phyloP scores from a whole-genome alignment of 2,888 invertebrate species.

The Barypeithes pellucidus region DNA sequence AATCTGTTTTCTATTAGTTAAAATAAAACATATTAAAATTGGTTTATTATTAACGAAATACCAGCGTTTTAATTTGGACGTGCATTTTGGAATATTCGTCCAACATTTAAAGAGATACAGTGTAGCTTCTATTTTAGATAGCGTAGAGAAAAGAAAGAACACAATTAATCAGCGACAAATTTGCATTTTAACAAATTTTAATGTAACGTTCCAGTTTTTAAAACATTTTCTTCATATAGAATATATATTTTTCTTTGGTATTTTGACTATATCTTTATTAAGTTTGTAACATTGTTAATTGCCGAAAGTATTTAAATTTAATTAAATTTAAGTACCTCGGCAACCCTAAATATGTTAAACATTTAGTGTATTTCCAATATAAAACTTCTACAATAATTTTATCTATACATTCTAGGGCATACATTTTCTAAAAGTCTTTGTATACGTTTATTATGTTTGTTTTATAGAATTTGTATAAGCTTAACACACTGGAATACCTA shows the following conservation, averaged over 20 bases:
- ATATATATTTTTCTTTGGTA: constrained; percentile 48
- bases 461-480: constrained; percentile 45
- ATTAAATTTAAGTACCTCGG: constrained; percentile 3
- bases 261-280: constrained; percentile 37
- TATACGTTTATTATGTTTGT: constrained; percentile 38
- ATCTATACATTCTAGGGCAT: constrained; percentile 32
- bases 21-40: no score
- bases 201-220: constrained; percentile 11
- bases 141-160: background rate
- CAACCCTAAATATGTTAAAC: background rate
- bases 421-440: constrained; percentile 36
- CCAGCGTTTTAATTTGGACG: no score
- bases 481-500: constrained; percentile 44
- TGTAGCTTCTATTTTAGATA: no score
- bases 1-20: no score
- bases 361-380: constrained; percentile 32
- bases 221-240: constrained; percentile 25
- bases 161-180: constrained; percentile 12
- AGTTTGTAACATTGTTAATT: constrained; percentile 15
- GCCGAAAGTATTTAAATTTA: constrained; percentile 2
- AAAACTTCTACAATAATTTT: constrained; percentile 36
- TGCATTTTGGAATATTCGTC: no score
- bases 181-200: constrained; percentile 26
- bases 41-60: no score
- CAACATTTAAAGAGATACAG: no score